Base-by-base conservation (phyloP, 2,888 invertebrate species). In the Nebria brevicollis region DNA sequence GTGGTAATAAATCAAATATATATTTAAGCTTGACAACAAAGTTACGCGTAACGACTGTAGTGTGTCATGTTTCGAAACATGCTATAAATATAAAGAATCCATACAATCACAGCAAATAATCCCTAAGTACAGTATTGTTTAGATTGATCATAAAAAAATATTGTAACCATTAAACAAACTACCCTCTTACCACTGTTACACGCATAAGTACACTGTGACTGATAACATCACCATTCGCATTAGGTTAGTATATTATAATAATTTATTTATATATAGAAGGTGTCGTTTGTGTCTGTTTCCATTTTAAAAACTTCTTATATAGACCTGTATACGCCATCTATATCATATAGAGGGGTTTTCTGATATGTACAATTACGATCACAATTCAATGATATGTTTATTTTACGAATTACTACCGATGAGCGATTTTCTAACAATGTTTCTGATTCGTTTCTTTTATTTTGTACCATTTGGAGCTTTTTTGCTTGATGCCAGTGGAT, bases 331-430 rank as follows among this genome's bases (percentile, higher is more conserved):
- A 74, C 73, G 78, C 73, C 78, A 78, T 73, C 74, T 79, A 79
- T 25, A 10, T 54, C 54, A 54, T 66, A 79, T 42, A 79, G 70
- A 70, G 79, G 75, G 75, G 79, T 74, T 41, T 15, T 73, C 73
- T 78, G 75, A 79, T 79, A 79, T 79, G 79, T 79, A 79, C 79
- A 79, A 70, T 66, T 79, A 79, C 79, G 79, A 79, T 79, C 79
- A 79, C 79, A 79, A 68, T 79, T 79, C 70, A 79, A 78, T 79
- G 79, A 79, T 79, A 79, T 79, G 79, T 79, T 72, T 79, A 20
- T 65, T 78, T 43, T 42, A 68, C 74, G 72, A 26, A 70, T 11
- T 70, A 34, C 25, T 72, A 72, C 68, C 25, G 20, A 68, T 66
- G 79, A 75, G 72, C 54, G 72, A 77, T 15, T 20, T 1, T 66